phyloP scores from a whole-genome alignment of 2,888 invertebrate genomes.

The Ametastegia equiseti region DNA sequence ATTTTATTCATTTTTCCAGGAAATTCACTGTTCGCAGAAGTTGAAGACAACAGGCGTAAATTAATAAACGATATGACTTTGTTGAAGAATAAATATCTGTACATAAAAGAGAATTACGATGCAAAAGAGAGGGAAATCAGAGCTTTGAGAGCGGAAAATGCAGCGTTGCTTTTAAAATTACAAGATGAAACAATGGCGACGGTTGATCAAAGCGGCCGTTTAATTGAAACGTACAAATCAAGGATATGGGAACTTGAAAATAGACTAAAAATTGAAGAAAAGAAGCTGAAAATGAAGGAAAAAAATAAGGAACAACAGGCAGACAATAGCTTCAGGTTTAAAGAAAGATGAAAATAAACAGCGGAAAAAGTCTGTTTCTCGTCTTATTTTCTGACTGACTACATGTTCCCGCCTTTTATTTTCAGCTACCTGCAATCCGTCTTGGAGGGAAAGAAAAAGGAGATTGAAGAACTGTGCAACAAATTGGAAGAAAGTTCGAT shows the following conservation, averaged over 20 bases:
- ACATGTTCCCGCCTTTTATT: background rate
- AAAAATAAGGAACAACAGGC: slow-evolving; percentile 35
- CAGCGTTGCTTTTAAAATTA: slow-evolving; percentile 59
- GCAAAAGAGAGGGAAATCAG: slow-evolving; percentile 62
- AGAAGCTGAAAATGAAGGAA: slow-evolving; percentile 51
- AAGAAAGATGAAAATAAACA: too few species aligned
- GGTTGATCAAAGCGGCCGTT: slow-evolving; percentile 58
- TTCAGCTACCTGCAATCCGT: slow-evolving; percentile 65
- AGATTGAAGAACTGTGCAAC: slow-evolving; percentile 61
- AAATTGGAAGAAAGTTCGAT: slow-evolving; percentile 64
- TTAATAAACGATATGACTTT: slow-evolving; percentile 60
- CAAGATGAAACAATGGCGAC: slow-evolving; percentile 60
- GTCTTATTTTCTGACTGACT: background rate
- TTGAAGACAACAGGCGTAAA: slow-evolving; percentile 67
- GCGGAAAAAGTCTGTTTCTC: background rate
- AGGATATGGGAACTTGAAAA: slow-evolving; percentile 63
- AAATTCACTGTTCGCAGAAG: slow-evolving; percentile 71
- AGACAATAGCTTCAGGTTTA: slow-evolving; percentile 54
- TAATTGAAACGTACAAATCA: slow-evolving; percentile 62
- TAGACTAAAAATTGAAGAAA: slow-evolving; percentile 60
- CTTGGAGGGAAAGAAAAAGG: slow-evolving; percentile 60
- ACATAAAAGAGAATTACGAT: slow-evolving; percentile 60
- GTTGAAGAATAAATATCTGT: slow-evolving; percentile 59
- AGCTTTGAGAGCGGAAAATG: slow-evolving; percentile 60
- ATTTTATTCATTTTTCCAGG: slow-evolving; percentile 54